Evolutionary conservation across 2,113 vertebrate genomes (phyloP).

Genomic region (Neoarius graeffei): DNA sequence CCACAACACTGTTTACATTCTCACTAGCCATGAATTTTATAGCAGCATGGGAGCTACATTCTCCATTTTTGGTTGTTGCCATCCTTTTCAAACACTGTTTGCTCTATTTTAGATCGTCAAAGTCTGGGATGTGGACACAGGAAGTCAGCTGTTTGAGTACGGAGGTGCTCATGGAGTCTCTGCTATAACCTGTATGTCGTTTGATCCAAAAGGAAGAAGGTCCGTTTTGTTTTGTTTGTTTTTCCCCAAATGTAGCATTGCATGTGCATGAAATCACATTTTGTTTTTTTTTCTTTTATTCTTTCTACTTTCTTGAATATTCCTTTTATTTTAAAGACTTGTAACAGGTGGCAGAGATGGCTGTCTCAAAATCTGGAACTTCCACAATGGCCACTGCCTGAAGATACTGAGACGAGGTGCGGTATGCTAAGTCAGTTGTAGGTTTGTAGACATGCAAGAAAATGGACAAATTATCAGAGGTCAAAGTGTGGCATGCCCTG

Average conservation of each 20-base stretch:
- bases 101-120: conserved; percentile 67
- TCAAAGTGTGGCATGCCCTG: neutral
- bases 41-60: neutral
- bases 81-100: neutral
- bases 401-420: conserved; percentile 68
- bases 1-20: neutral
- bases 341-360: conserved; percentile 74
- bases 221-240: conserved; percentile 19
- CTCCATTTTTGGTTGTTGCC: neutral
- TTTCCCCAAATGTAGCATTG: neutral
- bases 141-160: conserved; percentile 73
- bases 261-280: neutral
- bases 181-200: conserved; percentile 73
- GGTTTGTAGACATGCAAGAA: neutral
- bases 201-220: conserved; percentile 75
- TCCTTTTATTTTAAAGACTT: conserved; percentile 62
- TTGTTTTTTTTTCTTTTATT: neutral
- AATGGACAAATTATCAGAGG: neutral
- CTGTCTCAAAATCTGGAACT: conserved; percentile 74
- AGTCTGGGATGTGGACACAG: conserved; percentile 78
- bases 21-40: neutral
- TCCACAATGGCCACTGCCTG: conserved; percentile 69
- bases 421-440: conserved; percentile 12
- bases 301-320: neutral
- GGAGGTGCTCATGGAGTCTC: conserved; percentile 60